Base-by-base conservation (phyloP, 2,888 invertebrate genomes). In the Harpalus rubripes region DNA sequence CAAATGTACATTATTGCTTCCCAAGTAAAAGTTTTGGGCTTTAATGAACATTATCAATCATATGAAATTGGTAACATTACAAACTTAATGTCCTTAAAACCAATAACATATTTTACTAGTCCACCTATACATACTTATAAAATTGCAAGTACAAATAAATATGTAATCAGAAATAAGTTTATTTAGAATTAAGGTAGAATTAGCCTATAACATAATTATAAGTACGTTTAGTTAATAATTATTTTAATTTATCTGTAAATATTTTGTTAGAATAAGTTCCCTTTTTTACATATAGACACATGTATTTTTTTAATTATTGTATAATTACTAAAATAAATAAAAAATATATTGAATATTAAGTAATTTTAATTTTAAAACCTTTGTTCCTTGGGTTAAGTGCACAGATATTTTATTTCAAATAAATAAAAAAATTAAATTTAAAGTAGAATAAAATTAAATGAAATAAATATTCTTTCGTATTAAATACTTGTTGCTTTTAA, bases 361-460 rank as follows among this genome's bases (percentile, higher is more conserved):
- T 58, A 15, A 15, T 58, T 58, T 58, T 58, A 2, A 58, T 58
- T 58, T 58, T 58, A 58, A 12, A 7, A 58, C 58, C 58, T 7
- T 10, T 58, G 15, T 58, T 15, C n/a, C 58, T 12, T 7, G 1
- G 12, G 15, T n/a, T 58, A 58, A 10, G 15, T n/a, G 16, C 16
- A 58, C 58, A 58, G 1, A 58, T 58, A 58, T 52, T 52, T 52
- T 12, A 58, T n/a, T 58, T 58, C 58, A 58, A 58, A 58, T 58
- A n/a, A 15, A 58, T 12, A 6, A 58, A 10, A n/a, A 58, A 15
- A 58, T 58, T 58, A 58, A 58, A 58, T 58, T 58, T 6, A 58
- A 58, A 58, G 58, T 58, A 58, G n/a, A 15, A 58, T 16, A 15
- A 58, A 58, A 58, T 58, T 58, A 58, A 58, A 58, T 15, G 2